Conservation (phyloP, 2,113 vertebrate species). For the Ibidorhyncha struthersii region DNA sequence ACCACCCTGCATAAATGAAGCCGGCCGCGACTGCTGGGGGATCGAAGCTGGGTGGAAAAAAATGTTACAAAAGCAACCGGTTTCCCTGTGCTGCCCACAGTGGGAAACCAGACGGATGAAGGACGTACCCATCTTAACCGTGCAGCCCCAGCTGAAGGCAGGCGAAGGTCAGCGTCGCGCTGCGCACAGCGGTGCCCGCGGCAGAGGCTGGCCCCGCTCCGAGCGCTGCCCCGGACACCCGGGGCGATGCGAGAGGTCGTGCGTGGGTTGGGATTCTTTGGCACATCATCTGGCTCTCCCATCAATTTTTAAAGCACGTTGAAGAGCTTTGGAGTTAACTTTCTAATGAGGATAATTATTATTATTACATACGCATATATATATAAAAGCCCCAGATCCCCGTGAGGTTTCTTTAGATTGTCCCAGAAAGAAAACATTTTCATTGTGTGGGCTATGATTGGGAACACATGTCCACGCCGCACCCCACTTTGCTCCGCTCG, state of each 20-base stretch:
- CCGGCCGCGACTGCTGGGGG: fast-evolving
- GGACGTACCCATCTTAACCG: not conserved
- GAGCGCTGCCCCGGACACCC: not conserved
- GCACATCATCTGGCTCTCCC: not conserved
- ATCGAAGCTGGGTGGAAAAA: not conserved
- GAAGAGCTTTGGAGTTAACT: conserved; percentile 2
- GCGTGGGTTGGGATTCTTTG: not conserved
- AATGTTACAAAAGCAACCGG: not conserved
- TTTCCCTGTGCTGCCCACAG: not conserved
- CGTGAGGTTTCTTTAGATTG: conserved; percentile 66
- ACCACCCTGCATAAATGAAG: not conserved
- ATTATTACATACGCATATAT: conserved; percentile 56
- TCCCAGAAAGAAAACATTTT: conserved; percentile 79
- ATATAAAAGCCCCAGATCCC: conserved; percentile 41
- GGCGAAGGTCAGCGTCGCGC: not conserved
- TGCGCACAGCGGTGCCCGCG: not conserved
- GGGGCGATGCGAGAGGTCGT: not conserved
- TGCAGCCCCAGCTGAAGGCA: not conserved
- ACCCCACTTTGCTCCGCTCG: conserved; percentile 41
- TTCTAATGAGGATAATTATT: conserved; percentile 58
- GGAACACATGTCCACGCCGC: conserved; percentile 71
- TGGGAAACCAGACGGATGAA: not conserved
- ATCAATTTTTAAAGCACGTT: conserved; percentile 30
- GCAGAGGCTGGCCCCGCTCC: not conserved
- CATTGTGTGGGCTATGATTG: conserved; percentile 77